Evolutionary conservation across 2,113 vertebrate genomes (phyloP).

Genomic region (Vulpes ferrilata): DNA sequence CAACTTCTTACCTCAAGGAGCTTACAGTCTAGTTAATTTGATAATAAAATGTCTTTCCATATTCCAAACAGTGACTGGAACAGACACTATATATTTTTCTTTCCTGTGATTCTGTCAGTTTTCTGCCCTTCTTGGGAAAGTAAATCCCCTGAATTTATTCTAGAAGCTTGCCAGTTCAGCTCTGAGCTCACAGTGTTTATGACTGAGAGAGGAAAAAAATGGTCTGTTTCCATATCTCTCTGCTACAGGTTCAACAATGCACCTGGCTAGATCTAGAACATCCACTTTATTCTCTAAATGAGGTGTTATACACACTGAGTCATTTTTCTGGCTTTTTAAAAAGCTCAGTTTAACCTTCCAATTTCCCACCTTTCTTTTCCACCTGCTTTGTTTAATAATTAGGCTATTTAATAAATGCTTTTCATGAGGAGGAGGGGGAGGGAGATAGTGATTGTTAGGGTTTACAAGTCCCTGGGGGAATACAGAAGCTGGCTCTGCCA

Average conservation of each 20-base stretch:
- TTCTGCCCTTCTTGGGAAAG: conserved; percentile 66
- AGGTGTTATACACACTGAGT: conserved; percentile 41
- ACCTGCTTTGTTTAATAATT: conserved; percentile 77
- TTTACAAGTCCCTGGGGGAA: background rate
- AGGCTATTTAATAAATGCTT: conserved; percentile 69
- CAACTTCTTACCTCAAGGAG: background rate
- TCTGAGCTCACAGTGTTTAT: conserved; percentile 65
- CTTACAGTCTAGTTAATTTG: background rate
- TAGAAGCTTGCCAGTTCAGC: conserved; percentile 66
- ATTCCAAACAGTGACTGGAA: conserved; percentile 51
- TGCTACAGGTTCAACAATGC: conserved; percentile 65
- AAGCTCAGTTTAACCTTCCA: conserved; percentile 42
- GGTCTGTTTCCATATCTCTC: conserved; percentile 65
- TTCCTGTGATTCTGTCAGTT: conserved; percentile 51
- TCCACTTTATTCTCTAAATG: conserved; percentile 68
- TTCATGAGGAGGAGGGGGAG: background rate
- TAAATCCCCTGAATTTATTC: conserved; percentile 71
- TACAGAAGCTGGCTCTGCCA: background rate
- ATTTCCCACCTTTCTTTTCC: conserved; percentile 61
- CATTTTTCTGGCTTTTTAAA: conserved; percentile 78
- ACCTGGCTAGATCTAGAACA: conserved; percentile 45
- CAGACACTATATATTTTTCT: conserved; percentile 50
- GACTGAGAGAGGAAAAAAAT: conserved; percentile 57
- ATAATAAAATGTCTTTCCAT: conserved; percentile 58
- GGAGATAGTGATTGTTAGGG: background rate